Evolutionary conservation across 1,140 invertebrate species (phyloP).

Genomic region (Parasteatoda tepidariorum): DNA sequence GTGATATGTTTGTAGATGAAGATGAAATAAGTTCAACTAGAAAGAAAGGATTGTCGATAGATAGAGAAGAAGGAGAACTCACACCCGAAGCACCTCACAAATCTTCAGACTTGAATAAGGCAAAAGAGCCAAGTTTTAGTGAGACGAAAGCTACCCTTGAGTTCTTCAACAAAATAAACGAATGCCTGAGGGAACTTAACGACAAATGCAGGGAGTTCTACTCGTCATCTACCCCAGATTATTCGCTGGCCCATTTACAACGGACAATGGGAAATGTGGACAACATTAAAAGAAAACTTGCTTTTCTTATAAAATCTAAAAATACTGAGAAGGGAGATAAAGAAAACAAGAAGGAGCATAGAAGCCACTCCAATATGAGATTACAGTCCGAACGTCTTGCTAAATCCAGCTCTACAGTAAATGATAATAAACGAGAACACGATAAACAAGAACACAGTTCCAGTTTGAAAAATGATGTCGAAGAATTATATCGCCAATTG

Average conservation of each 20-base stretch:
- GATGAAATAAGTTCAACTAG: neutral
- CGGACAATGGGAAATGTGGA: neutral
- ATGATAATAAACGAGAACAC: neutral
- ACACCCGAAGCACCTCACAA: conserved; percentile 8
- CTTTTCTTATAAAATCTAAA: conserved; percentile 1
- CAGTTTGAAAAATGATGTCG: neutral
- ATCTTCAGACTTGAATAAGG: neutral
- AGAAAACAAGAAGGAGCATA: neutral
- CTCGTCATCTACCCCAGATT: neutral
- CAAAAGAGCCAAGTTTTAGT: neutral
- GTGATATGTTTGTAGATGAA: conserved; percentile 26
- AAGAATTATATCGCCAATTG: too few relatives aligned
- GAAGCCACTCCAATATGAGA: neutral
- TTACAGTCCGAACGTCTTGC: neutral
- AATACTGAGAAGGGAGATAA: neutral
- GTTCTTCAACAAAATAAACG: conserved; percentile 9
- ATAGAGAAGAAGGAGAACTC: conserved; percentile 31
- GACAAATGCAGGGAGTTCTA: conserved; percentile 4
- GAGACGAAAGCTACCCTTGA: neutral
- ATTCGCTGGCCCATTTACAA: neutral
- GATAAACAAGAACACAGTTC: neutral
- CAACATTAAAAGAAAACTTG: conserved; percentile 12
- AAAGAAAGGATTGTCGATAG: neutral
- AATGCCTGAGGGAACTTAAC: conserved; percentile 1
- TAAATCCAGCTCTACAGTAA: neutral